These are phyloP conservation scores for Dolichopus griseipennis DNA, from an alignment of 2,888 invertebrate genomes.

Conservation along the genomic window DNA sequence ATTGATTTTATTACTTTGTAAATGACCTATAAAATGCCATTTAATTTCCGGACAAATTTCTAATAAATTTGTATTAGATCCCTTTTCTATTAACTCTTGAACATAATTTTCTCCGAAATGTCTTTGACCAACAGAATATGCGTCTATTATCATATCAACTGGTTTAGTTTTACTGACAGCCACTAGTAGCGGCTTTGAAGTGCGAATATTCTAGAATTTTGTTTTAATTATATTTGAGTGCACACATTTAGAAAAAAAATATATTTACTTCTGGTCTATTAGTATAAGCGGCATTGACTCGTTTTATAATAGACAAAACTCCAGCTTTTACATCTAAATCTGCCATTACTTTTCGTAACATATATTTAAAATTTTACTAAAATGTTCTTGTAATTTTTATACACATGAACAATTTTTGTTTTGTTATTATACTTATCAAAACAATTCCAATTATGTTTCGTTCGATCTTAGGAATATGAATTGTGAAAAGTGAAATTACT, in stretches of 20 bases:
- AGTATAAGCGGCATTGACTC: constrained; percentile 52
- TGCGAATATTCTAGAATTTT: constrained; percentile 26
- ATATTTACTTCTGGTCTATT: constrained; percentile 50
- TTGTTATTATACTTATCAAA: no score
- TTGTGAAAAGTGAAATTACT: no score
- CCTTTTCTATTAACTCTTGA: constrained; percentile 76
- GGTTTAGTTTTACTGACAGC: constrained; percentile 95
- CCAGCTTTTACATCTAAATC: constrained; percentile 43
- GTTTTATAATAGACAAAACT: constrained; percentile 49
- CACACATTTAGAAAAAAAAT: background rate
- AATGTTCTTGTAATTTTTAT: no score
- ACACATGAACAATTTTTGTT: no score
- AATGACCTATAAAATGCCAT: constrained; percentile 97
- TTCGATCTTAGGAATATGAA: no score
- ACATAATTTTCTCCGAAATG: constrained; percentile 98
- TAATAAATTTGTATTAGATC: constrained; percentile 55
- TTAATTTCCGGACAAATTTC: constrained; percentile 79
- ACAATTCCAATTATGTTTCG: no score
- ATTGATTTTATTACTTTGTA: constrained; percentile 89
- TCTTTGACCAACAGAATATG: constrained; percentile 79
- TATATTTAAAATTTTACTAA: no score
- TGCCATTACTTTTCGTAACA: constrained; percentile 36
- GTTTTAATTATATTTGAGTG: background rate
- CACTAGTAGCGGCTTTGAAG: constrained; percentile 51
- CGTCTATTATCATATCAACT: constrained; percentile 63